These are phyloP conservation scores for Acropternis orthonyx DNA, from an alignment of 2,797 vertebrate genomes.

Conservation along the genomic window DNA sequence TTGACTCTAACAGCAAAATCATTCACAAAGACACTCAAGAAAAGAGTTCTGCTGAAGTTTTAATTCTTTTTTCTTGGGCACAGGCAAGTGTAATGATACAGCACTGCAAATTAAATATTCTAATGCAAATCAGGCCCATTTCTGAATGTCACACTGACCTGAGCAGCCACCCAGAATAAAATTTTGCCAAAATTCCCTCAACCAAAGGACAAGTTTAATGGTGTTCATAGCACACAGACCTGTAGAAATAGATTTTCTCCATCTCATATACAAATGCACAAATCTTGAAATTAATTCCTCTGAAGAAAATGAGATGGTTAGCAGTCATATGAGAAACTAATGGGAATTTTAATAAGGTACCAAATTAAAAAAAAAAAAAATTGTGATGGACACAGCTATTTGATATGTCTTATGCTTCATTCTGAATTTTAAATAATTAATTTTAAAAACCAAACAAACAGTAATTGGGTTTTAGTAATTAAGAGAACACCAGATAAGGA, in stretches of 20 bases:
- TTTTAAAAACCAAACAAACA: conserved; percentile 28
- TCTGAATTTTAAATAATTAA: conserved; percentile 44
- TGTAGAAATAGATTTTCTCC: background rate
- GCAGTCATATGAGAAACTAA: background rate
- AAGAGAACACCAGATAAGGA: background rate
- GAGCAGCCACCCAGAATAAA: background rate
- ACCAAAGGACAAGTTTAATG: background rate
- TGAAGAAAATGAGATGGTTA: background rate
- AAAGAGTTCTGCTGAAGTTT: background rate
- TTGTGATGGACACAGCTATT: background rate
- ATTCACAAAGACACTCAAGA: background rate
- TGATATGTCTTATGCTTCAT: background rate
- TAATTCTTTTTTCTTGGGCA: background rate
- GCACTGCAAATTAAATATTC: conserved; percentile 21
- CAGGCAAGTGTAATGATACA: background rate
- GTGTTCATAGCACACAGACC: background rate
- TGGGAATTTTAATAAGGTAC: background rate
- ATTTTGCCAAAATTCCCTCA: background rate
- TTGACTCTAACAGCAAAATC: background rate
- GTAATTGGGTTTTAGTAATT: conserved; percentile 55
- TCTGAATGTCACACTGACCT: conserved; percentile 33
- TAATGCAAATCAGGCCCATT: conserved; percentile 11
- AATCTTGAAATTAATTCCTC: background rate
- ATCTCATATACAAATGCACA: background rate
- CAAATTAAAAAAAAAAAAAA: background rate